Evolutionary conservation across 1,140 invertebrate species (phyloP), one percentile per base, ranked within the genome.

Genomic region (Leptopilina boulardi): DNA sequence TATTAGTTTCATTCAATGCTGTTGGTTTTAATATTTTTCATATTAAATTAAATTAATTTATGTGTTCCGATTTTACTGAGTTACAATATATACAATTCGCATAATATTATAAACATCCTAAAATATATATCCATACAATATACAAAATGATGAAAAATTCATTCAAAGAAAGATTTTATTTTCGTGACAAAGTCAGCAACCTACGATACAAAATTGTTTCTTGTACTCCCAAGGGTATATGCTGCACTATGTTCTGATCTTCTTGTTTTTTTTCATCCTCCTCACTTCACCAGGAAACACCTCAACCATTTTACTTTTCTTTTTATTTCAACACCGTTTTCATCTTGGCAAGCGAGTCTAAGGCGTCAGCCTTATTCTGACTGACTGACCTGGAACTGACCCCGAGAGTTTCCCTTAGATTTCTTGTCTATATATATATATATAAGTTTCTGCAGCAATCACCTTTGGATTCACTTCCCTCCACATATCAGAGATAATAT

Each of bases 381-480:
- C 26, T 66, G 26, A 66, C 59, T 66, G 23, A 66, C 59, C 59
- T 26, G 23, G 11, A 30, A 66, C 56, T 66, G 21, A 66, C 23
- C 23, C 56, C 11, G 11, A 15, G 11, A 15, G 21, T n/a, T 66
- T 11, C 56, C 15, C 23, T 66, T 23, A 66, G 26, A 66, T n/a
- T 66, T 66, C 26, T 66, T 66, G 2, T 30, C 30, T 5, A 15
- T 30, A 13, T 30, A n/a, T 15, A 51, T n/a, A n/a, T n/a, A n/a
- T n/a, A n/a, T n/a, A n/a, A n/a, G n/a, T n/a, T n/a, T n/a, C n/a
- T n/a, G 18, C 13, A 51, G 56, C 56, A 66, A 30, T 66, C 13
- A 15, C 5, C 59, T 34, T 66, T 2, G 13, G 15, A 66, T 15
- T 15, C 26, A 66, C 56, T 66, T 66, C 56, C 30, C 23, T 30